These are phyloP conservation scores for Brachyhypopomus gauderio DNA, from an alignment of 2,113 vertebrate species.

Conservation along the genomic window DNA sequence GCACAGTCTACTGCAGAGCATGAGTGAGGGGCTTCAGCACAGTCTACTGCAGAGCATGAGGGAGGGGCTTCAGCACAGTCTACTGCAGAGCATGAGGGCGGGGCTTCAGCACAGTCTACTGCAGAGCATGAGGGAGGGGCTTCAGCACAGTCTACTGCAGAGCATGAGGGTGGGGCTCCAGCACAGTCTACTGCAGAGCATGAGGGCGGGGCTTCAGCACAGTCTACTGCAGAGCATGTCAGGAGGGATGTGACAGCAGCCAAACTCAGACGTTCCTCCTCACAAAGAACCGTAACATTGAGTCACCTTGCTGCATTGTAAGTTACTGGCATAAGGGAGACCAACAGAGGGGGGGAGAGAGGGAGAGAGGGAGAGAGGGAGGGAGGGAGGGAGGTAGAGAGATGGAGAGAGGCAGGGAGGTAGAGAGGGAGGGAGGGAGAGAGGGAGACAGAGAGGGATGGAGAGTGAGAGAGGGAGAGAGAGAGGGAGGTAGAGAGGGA, in stretches of 20 bases:
- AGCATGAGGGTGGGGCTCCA: too few species aligned
- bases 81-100: too few species aligned
- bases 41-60: too few species aligned
- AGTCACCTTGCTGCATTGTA: conserved; percentile 80
- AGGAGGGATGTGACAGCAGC: conserved; percentile 67
- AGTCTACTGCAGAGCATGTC: background rate
- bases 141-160: too few species aligned
- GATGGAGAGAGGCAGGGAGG: conserved; percentile 62
- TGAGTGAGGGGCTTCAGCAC: conserved; percentile 16
- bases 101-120: too few species aligned
- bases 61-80: too few species aligned
- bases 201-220: too few species aligned
- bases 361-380: conserved; percentile 59
- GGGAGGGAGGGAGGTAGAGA: conserved; percentile 54
- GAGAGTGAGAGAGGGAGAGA: conserved; percentile 60
- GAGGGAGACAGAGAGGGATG: conserved; percentile 62
- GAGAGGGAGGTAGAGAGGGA: conserved; percentile 59
- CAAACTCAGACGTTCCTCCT: conserved; percentile 59
- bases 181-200: too few species aligned
- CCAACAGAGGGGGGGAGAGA: conserved; percentile 62
- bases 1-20: too few species aligned
- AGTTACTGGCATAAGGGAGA: conserved; percentile 68
- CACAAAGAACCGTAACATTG: conserved; percentile 71
- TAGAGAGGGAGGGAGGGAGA: conserved; percentile 62
- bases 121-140: too few species aligned